Percentiles rank a stretch among this genome's conserved stretches.
phyloP scores from a whole-genome alignment of 1,140 invertebrate genomes.

The Hesperophylax magnus region DNA sequence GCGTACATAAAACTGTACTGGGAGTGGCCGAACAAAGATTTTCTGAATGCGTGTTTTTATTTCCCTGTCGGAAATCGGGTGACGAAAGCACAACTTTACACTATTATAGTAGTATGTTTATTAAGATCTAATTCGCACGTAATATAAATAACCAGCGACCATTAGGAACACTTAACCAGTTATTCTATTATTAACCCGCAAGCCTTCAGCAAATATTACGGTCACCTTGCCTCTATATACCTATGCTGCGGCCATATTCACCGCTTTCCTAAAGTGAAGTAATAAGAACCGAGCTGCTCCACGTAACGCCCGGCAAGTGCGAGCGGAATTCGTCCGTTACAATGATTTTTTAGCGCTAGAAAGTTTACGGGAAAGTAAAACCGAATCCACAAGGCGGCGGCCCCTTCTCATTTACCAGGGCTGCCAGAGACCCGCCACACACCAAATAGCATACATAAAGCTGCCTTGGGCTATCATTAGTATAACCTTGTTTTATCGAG shows the following conservation, averaged over 20 bases:
- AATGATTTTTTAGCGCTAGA: conserved; percentile 34
- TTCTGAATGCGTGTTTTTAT: too few species aligned
- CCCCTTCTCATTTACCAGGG: conserved; percentile 11
- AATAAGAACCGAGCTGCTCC: conserved; percentile 15
- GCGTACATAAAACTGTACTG: too few species aligned
- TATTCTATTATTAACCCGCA: conserved; percentile 15
- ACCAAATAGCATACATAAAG: too few species aligned
- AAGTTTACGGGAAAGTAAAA: conserved; percentile 44
- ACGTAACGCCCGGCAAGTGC: conserved; percentile 26
- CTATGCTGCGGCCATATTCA: too few species aligned
- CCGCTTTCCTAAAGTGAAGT: conserved; percentile 28
- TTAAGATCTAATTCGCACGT: too few species aligned
- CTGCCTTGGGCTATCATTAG: too few species aligned
- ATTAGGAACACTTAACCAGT: conserved; percentile 9
- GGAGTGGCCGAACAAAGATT: too few species aligned
- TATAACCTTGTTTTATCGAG: too few species aligned
- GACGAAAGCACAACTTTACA: too few species aligned
- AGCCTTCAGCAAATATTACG: conserved; percentile 17
- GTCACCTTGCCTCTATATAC: not conserved
- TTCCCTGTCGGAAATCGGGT: too few species aligned
- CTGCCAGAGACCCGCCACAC: not conserved
- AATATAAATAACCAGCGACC: not conserved
- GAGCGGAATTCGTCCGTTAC: conserved; percentile 41
- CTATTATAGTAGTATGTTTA: too few species aligned
- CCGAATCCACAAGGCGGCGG: conserved; percentile 11